Base-by-base conservation (phyloP, 2,888 invertebrate species). In the Catocala nupta region DNA sequence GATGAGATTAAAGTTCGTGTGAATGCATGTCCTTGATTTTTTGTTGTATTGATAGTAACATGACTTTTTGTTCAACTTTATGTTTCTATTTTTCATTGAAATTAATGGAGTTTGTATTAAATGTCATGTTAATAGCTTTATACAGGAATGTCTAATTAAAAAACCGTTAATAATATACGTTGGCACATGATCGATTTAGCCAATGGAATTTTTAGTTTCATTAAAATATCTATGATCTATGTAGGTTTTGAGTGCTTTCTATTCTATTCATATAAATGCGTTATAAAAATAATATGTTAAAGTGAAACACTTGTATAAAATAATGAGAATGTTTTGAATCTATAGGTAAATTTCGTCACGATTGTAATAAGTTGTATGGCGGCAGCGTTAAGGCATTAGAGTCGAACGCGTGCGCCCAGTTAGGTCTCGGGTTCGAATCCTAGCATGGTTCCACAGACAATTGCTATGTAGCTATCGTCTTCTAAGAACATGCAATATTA, bases 401-500 rank as follows among this genome's bases (percentile, higher is more conserved):
- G 36, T 39, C 58, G 42, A 43, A 51, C 54, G 55, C 36, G 58
- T 54, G 53, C 6, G 43, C 8, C 9, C 10, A 36, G 16, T 33
- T 7, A 25, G 59, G 77, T 61, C 71, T 68, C 55, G 62, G 78
- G 91, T 89, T 91, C 91, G 80, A 89, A 66, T 71, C 87, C 75
- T 45, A 55, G 89, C 91, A 90, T 92, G 89, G 84, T 91, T 90
- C 91, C 90, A 92, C 92, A 89, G 92, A 87, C 81, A 69, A 83
- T 88, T 51, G 73, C 87, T 81, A 72, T 71, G 73, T 91, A 88
- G 86, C 75, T 78, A 84, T 81, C 66, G 79, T 85, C 91, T 91
- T 90, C 91, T 91, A 91, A 92, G 91, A 89, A 84, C 90, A 92
- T 92, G 92, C 92, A 68, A 92, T 59, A 92, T 55, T 59, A 80